Evolutionary conservation across 2,797 vertebrate genomes (phyloP).

Genomic region (Melanogrammus aeglefinus): DNA sequence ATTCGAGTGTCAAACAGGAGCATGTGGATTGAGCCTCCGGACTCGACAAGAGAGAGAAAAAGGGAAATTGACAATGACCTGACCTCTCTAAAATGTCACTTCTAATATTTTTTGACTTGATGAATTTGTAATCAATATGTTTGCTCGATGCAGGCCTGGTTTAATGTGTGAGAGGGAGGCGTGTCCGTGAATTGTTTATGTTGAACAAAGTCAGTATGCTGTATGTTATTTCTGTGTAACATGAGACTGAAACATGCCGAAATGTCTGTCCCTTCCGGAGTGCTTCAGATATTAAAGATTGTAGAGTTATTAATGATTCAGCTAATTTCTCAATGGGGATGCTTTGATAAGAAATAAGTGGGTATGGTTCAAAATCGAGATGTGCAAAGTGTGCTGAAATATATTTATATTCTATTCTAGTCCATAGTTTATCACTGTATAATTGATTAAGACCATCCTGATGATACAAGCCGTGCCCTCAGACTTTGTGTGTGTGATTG

Average conservation of each 20-base stretch:
- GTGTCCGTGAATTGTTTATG: background rate
- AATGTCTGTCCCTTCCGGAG: no score
- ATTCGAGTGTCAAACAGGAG: slow-evolving; percentile 10
- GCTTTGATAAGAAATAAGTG: no score
- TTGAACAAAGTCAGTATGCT: background rate
- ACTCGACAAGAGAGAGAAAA: background rate
- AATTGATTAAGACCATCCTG: background rate
- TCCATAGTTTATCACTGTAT: no score
- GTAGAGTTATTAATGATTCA: no score
- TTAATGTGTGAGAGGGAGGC: background rate
- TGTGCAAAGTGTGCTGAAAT: no score
- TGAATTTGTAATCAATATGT: slow-evolving; percentile 6
- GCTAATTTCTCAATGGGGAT: no score
- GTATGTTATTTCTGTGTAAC: no score
- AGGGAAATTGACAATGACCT: background rate
- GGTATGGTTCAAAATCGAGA: no score
- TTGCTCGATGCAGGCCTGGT: background rate
- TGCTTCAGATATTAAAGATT: no score
- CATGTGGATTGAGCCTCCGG: background rate
- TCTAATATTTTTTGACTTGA: background rate
- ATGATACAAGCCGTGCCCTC: background rate
- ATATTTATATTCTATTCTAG: no score
- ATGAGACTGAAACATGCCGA: no score
- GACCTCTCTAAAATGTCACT: background rate
- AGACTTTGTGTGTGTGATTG: background rate